Conservation (phyloP, 2,888 invertebrate genomes). For the Galerucella calmariensis region DNA sequence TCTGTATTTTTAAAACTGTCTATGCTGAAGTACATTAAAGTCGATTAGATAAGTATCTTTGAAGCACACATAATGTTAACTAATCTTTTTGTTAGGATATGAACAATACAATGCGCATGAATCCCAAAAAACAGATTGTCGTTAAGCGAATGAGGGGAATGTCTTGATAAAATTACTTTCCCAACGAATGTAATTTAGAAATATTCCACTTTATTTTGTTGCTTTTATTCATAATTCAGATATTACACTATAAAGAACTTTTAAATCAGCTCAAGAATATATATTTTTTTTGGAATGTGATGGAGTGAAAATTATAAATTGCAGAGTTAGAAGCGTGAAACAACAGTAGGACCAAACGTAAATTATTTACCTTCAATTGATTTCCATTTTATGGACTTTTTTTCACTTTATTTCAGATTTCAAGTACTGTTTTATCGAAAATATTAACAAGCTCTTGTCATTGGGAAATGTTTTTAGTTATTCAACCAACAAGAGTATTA, state of each 20-base stretch:
- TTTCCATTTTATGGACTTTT: too few relatives aligned
- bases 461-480: too few relatives aligned
- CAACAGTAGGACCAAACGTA: too few relatives aligned
- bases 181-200: constrained; percentile 55
- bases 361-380: too few relatives aligned
- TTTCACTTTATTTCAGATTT: too few relatives aligned
- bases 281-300: too few relatives aligned
- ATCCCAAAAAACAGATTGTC: constrained; percentile 58
- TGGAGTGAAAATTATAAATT: too few relatives aligned
- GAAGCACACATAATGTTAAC: constrained; percentile 32
- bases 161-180: constrained; percentile 52
- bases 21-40: constrained; percentile 41
- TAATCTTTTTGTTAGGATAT: constrained; percentile 36
- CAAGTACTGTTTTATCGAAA: too few relatives aligned
- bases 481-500: too few relatives aligned
- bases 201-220: constrained; percentile 22
- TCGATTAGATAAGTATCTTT: constrained; percentile 43
- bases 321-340: too few relatives aligned
- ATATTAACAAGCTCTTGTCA: too few relatives aligned
- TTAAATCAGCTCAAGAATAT: neutral
- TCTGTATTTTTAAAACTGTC: too few relatives aligned
- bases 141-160: constrained; percentile 60
- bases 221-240: constrained; percentile 7
- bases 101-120: constrained; percentile 39
- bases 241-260: constrained; percentile 19